phyloP scores from a whole-genome alignment of 1,140 invertebrate species.

The Hyposmocoma kahamanoa region DNA sequence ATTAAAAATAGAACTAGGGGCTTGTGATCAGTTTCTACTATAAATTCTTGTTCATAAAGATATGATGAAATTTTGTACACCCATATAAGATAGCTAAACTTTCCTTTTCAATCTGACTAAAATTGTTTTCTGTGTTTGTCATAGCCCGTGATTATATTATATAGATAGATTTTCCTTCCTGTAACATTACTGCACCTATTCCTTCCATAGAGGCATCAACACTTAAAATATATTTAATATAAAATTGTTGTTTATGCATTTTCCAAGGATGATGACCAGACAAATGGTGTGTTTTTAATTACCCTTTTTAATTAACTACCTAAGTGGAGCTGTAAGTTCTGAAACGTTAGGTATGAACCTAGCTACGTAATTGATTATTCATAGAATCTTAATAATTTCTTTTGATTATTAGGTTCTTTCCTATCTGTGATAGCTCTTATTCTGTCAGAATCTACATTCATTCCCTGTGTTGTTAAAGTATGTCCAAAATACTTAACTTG shows the following conservation, averaged over 20 bases:
- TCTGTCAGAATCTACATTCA: conserved; percentile 1
- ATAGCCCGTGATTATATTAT: background rate
- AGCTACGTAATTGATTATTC: background rate
- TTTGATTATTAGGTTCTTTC: background rate
- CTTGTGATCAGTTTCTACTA: background rate
- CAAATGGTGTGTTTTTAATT: background rate
- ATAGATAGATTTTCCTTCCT: background rate
- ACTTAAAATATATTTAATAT: background rate
- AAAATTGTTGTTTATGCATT: background rate
- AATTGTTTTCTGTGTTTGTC: background rate
- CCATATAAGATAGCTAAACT: background rate
- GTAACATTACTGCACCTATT: background rate
- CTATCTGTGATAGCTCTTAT: conserved; percentile 1
- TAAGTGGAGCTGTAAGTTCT: background rate
- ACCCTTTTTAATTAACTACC: background rate
- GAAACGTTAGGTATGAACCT: background rate
- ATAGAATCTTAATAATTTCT: background rate
- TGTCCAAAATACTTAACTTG: conserved; percentile 2
- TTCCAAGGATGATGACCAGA: background rate
- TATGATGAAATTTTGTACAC: background rate
- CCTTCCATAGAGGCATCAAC: background rate
- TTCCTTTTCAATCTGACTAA: background rate
- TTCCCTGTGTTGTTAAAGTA: background rate
- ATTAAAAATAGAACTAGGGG: background rate
- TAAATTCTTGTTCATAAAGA: background rate